A percentile compares a stretch with the other conserved stretches of the same genome.
These are phyloP conservation scores for Elephantulus edwardii DNA, from an alignment of 2,113 vertebrate species.

Conservation along the genomic window DNA sequence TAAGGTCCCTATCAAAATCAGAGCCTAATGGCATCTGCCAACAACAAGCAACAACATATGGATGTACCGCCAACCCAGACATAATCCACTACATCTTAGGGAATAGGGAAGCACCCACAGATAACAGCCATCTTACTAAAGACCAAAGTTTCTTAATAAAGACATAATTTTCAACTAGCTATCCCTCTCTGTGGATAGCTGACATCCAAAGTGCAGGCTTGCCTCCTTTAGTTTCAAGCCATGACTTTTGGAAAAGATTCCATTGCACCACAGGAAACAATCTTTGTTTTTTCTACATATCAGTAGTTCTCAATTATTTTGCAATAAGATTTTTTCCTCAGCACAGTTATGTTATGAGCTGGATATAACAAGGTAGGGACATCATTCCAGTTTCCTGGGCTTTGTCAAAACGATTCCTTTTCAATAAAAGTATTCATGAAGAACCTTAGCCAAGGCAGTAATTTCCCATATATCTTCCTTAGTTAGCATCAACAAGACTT, in stretches of 20 bases:
- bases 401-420: constrained; percentile 44
- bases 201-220: background rate
- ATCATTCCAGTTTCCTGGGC: background rate
- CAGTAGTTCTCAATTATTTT: constrained; percentile 48
- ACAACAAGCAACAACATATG: too few relatives aligned
- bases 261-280: background rate
- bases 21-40: too few relatives aligned
- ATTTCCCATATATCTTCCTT: constrained; percentile 11
- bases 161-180: background rate
- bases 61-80: too few relatives aligned
- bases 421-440: constrained; percentile 38
- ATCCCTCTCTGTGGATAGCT: background rate
- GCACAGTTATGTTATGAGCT: constrained; percentile 21
- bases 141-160: background rate
- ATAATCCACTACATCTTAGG: background rate
- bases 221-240: background rate
- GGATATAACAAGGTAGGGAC: background rate
- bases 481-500: background rate
- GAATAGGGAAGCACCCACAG: background rate
- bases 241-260: background rate
- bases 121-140: constrained; percentile 7
- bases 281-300: constrained; percentile 24
- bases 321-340: constrained; percentile 12
- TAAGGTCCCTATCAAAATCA: too few relatives aligned
- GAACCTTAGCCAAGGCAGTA: background rate